Evolutionary conservation across 1,140 invertebrate genomes (phyloP), one percentile per base, ranked within the genome.

Genomic region (Harpegnathos saltator): DNA sequence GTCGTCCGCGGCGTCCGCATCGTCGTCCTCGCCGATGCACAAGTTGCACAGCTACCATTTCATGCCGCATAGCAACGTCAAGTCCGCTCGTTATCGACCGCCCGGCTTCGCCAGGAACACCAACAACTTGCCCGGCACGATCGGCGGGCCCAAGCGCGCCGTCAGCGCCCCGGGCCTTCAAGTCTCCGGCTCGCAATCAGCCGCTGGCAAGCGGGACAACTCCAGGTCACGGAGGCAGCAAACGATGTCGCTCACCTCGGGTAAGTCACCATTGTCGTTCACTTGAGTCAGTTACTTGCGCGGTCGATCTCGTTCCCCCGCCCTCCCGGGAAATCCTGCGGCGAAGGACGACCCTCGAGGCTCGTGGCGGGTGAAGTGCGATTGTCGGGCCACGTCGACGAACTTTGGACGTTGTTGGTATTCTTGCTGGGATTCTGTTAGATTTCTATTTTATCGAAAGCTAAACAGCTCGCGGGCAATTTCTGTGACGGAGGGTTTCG

Each of bases 11-110:
- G 24, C 56, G 38, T 26, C 72, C n/a, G n/a, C n/a, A 12, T 74
- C 77, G 89, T 92, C 95, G 82, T 94, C 94, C 89, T 95, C 95
- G 90, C 94, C 95, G 83, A 96, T 97, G 91, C 95, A 96, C 85
- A 97, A 97, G 89, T 96, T 96, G 0, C 96, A 97, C 87, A 96
- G 95, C 59, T 95, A 96, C 90, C 94, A 96, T 89, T 95, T 96
- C 87, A 90, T 95, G 52, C 94, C 93, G 3, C 94, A 95, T 83
- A 95, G 95, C 65, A 95, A 95, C 82, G 97, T 97, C 3, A 98
- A 98, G 90, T 98, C 97, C 38, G 98, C 98, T 4, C 94, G 98
- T 2, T 98, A 98, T 91, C 94, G 98, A 1, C 97, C 98, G 0
- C 97, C 97, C 0, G 97, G 98, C 0, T 97, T 97, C 92, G 92